These are phyloP conservation scores for Bradypus variegatus DNA, from an alignment of 2,797 vertebrate species.

Conservation along the genomic window DNA sequence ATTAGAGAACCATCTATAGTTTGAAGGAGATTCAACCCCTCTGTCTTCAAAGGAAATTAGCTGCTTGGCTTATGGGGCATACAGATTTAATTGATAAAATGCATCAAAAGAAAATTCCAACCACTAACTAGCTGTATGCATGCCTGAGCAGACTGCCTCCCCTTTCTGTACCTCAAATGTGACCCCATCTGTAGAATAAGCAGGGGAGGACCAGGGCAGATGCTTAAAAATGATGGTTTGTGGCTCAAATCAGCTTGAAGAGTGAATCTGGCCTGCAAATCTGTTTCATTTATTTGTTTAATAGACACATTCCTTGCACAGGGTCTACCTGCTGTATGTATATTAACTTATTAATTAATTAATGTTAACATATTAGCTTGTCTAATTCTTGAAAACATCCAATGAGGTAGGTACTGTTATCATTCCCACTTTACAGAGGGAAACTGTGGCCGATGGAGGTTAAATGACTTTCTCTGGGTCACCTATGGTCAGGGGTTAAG, in stretches of 20 bases:
- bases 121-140: neutral
- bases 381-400: neutral
- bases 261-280: neutral
- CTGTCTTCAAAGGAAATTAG: constrained; percentile 12
- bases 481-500: neutral
- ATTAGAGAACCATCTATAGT: constrained; percentile 43
- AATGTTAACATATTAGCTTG: too few relatives aligned
- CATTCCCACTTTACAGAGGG: neutral
- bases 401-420: too few relatives aligned
- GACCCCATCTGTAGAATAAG: neutral
- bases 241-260: neutral
- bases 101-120: neutral
- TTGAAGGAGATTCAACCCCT: neutral
- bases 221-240: neutral
- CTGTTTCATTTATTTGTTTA: neutral
- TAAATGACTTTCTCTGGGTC: neutral
- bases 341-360: neutral
- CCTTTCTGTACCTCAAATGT: neutral
- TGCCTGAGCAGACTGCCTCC: neutral
- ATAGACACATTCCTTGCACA: neutral
- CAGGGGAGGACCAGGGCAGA: neutral
- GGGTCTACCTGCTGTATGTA: neutral
- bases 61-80: constrained; percentile 18
- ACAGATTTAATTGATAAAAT: neutral
- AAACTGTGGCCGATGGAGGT: neutral